Conservation (phyloP, 1,140 invertebrate genomes). For the Oryzaephilus surinamensis region DNA sequence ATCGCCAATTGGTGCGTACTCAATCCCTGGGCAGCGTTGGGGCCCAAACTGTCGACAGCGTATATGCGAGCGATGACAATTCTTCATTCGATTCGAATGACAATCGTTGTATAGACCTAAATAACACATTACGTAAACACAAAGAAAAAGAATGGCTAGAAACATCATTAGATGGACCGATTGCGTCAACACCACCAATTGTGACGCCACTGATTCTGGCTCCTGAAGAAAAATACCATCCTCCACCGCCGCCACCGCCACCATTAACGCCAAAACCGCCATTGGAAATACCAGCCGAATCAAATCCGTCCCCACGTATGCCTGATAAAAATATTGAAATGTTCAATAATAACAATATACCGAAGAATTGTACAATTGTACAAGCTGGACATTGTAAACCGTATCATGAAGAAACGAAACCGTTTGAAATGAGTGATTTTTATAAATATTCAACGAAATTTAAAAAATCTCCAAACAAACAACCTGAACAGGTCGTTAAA, state of each 20-base stretch:
- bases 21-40: conserved; percentile 53
- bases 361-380: conserved; percentile 72
- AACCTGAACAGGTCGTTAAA: background rate
- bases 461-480: conserved; percentile 28
- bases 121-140: conserved; percentile 24
- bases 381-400: conserved; percentile 81
- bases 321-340: conserved; percentile 32
- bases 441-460: conserved; percentile 93
- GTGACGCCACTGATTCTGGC: conserved; percentile 25
- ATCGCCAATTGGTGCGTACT: conserved; percentile 43
- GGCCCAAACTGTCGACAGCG: conserved; percentile 35
- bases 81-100: conserved; percentile 33
- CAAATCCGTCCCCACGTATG: conserved; percentile 29
- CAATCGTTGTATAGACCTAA: conserved; percentile 25
- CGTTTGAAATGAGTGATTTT: conserved; percentile 94
- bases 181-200: conserved; percentile 23
- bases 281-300: conserved; percentile 30
- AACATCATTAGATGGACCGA: conserved; percentile 41
- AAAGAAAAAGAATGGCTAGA: conserved; percentile 40
- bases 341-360: conserved; percentile 45
- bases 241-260: conserved; percentile 17
- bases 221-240: conserved; percentile 26
- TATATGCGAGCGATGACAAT: conserved; percentile 31
- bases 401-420: conserved; percentile 87
- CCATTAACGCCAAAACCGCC: conserved; percentile 29